These are phyloP conservation scores for Salvelinus sp. DNA, from an alignment of 2,113 vertebrate genomes.

Conservation along the genomic window DNA sequence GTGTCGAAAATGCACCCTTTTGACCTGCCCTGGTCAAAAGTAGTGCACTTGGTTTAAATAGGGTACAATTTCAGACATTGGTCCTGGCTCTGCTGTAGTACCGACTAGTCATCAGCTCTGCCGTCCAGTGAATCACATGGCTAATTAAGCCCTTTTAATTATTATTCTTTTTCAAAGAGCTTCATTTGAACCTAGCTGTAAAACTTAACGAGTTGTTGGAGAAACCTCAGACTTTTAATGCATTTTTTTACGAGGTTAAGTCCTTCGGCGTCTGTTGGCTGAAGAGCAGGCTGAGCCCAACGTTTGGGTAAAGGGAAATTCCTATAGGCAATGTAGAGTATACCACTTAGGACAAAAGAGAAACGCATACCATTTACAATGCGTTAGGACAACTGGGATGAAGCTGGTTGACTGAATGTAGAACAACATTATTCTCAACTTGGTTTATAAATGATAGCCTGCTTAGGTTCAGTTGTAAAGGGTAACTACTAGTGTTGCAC, in stretches of 20 bases:
- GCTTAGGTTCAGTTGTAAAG: too few relatives aligned
- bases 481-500: too few relatives aligned
- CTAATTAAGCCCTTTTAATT: constrained; percentile 72
- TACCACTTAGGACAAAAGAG: constrained; percentile 4
- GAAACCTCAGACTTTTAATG: constrained; percentile 57
- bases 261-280: constrained; percentile 25
- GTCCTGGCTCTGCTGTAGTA: not conserved
- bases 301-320: not conserved
- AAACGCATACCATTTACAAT: not conserved
- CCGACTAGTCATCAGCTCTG: not conserved
- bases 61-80: not conserved
- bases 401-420: too few relatives aligned
- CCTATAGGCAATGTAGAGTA: not conserved
- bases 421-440: too few relatives aligned
- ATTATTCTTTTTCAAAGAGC: constrained; percentile 73
- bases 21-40: too few relatives aligned
- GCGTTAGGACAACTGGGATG: too few relatives aligned
- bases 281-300: not conserved
- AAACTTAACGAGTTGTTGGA: constrained; percentile 70
- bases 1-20: too few relatives aligned
- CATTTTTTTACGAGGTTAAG: constrained; percentile 55
- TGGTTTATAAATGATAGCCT: too few relatives aligned
- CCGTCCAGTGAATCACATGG: constrained; percentile 25
- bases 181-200: constrained; percentile 65
- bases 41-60: too few relatives aligned